Conservation (phyloP, 2,888 invertebrate species). For the Nebria brevicollis region DNA sequence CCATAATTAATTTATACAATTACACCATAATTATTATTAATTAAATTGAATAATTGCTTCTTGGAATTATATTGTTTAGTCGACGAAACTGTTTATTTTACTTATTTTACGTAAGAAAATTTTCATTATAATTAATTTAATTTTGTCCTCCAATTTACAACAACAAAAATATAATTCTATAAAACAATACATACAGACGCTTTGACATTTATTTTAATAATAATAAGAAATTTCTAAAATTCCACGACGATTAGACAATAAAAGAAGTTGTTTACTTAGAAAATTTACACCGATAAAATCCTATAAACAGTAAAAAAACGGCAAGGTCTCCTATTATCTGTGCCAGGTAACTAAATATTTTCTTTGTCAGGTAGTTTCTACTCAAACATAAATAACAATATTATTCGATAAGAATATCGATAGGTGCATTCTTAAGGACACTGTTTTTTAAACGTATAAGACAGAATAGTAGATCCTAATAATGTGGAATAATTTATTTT, state of each 20-base stretch:
- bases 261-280: not conserved
- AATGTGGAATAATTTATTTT: no score
- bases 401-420: not conserved
- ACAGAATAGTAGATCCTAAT: no score
- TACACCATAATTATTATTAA: not conserved
- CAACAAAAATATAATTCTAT: no score
- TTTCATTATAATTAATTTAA: no score
- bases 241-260: not conserved
- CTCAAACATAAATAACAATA: not conserved
- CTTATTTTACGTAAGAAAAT: no score
- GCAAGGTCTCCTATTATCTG: not conserved
- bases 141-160: no score
- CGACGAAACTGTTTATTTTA: not conserved
- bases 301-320: not conserved
- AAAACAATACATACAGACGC: no score
- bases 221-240: not conserved
- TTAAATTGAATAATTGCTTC: not conserved
- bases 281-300: not conserved
- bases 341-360: not conserved
- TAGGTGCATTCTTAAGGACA: no score
- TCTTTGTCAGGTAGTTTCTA: not conserved
- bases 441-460: no score
- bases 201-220: not conserved
- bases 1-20: not conserved
- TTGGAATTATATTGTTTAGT: not conserved